Evolutionary conservation across 2,888 invertebrate genomes (phyloP), one percentile per base, ranked within the genome.

Genomic region (Nomada ferruginata): DNA sequence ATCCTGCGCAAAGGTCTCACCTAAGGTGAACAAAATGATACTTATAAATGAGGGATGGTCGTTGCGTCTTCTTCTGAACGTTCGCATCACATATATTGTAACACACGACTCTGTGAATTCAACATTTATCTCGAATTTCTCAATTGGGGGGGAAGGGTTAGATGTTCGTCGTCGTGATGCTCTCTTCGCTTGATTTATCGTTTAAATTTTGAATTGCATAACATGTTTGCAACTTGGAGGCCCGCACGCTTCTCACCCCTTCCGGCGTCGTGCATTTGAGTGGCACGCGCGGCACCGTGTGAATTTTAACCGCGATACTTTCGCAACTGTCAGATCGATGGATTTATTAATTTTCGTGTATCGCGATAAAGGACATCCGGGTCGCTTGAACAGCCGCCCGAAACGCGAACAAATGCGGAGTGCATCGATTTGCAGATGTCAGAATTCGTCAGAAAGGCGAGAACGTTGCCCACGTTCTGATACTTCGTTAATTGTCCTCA

Each of bases 391-490:
- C 18, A 64, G 42, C 13, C 18, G 47, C 52, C 23, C 42, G 64
- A 1, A 44, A 10, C n/a, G 47, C 36, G 80, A 82, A 82, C 81
- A 82, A 82, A 80, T 72, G 81, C 80, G 80, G 76, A 69, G 69
- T 72, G 57, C 59, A 18, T 23, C 75, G 80, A 82, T 53, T 71
- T 63, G 75, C 80, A 75, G 68, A 75, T 80, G 82, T 82, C 81
- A 63, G 55, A 15, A 70, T 20, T 36, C 64, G 26, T 68, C 66
- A 29, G 44, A 13, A n/a, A 5, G 23, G 2, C 23, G 47, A 36
- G 59, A 36, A 23, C 69, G 55, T 55, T 69, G 81, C 79, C 64
- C 70, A 77, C 78, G 29, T 77, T 68, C 50, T 47, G 55, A 68
- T 63, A 68, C 71, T 64, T 66, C 52, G 29, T 64, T 11, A 15